Conservation (phyloP, 2,888 invertebrate genomes). For the Steinernema scapterisci region DNA sequence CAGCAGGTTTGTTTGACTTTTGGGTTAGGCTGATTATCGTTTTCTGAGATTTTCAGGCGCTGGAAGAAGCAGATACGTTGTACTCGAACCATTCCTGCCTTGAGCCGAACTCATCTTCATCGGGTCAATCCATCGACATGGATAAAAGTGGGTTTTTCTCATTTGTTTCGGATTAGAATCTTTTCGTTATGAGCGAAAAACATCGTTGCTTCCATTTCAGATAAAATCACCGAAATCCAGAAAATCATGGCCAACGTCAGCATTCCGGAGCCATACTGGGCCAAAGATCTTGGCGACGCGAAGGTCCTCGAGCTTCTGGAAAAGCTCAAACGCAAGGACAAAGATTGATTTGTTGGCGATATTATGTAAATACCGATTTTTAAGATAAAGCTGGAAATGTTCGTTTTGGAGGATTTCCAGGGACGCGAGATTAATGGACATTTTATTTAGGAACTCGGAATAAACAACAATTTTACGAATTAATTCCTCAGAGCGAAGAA, state of each 20-base stretch:
- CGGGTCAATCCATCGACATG: not conserved
- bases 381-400: not conserved
- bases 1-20: not conserved
- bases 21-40: no score
- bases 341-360: not conserved
- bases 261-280: constrained; percentile 19
- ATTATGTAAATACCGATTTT: not conserved
- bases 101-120: not conserved
- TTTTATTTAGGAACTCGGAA: not conserved
- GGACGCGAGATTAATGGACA: not conserved
- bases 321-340: not conserved
- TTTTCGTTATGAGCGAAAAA: no score
- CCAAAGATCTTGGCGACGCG: constrained; percentile 13
- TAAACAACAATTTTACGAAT: not conserved
- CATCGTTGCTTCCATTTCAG: not conserved
- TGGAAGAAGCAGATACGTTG: not conserved
- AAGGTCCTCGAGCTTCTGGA: constrained; percentile 13
- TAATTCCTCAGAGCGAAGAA: not conserved
- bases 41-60: not conserved
- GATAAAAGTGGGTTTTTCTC: not conserved
- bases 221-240: constrained; percentile 16
- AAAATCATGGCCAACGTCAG: constrained; percentile 17
- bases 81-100: not conserved
- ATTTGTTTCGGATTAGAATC: no score
- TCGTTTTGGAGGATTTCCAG: not conserved